Evolutionary conservation across 2,888 invertebrate genomes (phyloP), one percentile per base, ranked within the genome.

Genomic region (Synergus laeviventris): DNA sequence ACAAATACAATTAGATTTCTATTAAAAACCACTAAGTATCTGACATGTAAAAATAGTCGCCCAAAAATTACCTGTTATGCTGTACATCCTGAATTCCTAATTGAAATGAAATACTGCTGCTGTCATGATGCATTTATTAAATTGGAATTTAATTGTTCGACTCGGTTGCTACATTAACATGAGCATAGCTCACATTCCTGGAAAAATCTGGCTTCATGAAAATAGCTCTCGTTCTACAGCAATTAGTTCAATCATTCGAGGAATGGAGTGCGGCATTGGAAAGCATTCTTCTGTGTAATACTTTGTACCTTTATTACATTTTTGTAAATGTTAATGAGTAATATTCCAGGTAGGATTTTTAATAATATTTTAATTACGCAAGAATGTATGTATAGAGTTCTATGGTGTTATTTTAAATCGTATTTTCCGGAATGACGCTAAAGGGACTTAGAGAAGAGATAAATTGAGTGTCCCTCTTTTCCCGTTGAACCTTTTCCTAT

Each of bases 101-200:
- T 78, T 79, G 81, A 84, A 86, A 86, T 87, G 87, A 85, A 86
- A 86, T 84, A 86, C 84, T 78, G 81, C 80, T 80, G 80, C 78
- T 81, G 83, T 84, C 83, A 80, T 81, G 82, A 84, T 83, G 81
- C 86, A 87, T 86, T 87, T 59, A 24, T 59, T 59, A 86, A 87
- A 87, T 87, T 83, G 86, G 85, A 87, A 87, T 87, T 87, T 86
- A 87, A 87, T 87, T 87, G 87, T 84, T 85, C 81, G 81, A 74
- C 83, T 80, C 77, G 76, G 60, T 45, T 24, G 45, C 42, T 45
- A 45, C 45, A 66, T 66, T 66, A 66, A 66, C 16, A 31, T 45
- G 45, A 45, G 11, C n/a, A 66, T 66, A 45, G 42, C 66, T 45
- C 66, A 45, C 45, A 66, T 66, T 66, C 66, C 66, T 16, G 66